These are phyloP conservation scores for Drosophila arawakana DNA, from an alignment of 1,140 invertebrate species.

Conservation along the genomic window DNA sequence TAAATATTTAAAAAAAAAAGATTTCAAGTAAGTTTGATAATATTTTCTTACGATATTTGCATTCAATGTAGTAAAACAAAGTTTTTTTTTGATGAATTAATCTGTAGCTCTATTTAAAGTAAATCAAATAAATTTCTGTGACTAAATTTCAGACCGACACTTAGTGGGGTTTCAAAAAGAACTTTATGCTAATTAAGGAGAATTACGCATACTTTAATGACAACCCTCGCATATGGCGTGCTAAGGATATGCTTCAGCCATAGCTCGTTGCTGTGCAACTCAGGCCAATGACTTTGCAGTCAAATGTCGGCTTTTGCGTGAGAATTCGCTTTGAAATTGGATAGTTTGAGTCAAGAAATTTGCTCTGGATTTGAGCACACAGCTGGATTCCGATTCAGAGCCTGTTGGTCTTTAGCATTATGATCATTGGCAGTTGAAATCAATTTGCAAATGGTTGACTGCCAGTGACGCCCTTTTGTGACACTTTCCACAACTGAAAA, in stretches of 20 bases:
- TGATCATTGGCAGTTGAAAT: constrained; percentile 66
- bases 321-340: constrained; percentile 76
- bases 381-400: constrained; percentile 15
- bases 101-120: too few species aligned
- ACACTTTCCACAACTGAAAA: constrained; percentile 15
- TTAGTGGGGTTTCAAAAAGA: too few species aligned
- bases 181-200: too few species aligned
- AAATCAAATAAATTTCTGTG: too few species aligned
- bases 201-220: neutral
- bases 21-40: too few species aligned
- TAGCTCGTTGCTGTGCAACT: constrained; percentile 3
- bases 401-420: constrained; percentile 15
- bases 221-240: constrained; percentile 23
- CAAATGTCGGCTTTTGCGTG: constrained; percentile 69
- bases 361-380: constrained; percentile 41
- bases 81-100: too few species aligned
- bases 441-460: constrained; percentile 75
- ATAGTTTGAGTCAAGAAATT: constrained; percentile 42
- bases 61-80: too few species aligned
- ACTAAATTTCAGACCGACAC: too few species aligned
- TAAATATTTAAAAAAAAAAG: too few species aligned
- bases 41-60: too few species aligned
- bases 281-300: constrained; percentile 41
- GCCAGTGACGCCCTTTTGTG: constrained; percentile 33
- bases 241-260: neutral